Evolutionary conservation across 2,888 invertebrate genomes (phyloP).

Genomic region (Erebia ligea): DNA sequence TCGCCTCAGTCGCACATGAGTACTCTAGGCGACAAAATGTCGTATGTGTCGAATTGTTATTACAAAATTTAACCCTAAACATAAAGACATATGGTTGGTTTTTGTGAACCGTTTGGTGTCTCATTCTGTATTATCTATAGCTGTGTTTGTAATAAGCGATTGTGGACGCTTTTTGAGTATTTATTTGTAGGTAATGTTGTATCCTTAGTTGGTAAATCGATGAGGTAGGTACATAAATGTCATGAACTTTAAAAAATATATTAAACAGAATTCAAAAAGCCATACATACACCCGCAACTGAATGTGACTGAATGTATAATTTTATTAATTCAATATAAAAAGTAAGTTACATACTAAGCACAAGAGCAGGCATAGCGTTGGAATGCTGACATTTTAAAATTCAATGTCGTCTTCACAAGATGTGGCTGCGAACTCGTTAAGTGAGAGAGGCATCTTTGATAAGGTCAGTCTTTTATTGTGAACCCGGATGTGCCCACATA

Average conservation of each 20-base stretch:
- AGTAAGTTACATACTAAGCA: background rate
- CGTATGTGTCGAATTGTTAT: no score
- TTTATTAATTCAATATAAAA: background rate
- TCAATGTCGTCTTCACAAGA: constrained; percentile 54
- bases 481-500: constrained; percentile 30
- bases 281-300: background rate
- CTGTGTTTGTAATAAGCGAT: no score
- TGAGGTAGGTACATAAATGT: no score
- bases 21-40: no score
- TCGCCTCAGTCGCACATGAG: no score
- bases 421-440: constrained; percentile 10
- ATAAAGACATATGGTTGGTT: no score
- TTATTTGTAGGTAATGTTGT: no score
- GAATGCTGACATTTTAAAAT: constrained; percentile 71
- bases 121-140: no score
- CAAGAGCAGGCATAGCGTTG: constrained; percentile 38
- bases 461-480: constrained; percentile 30
- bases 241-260: background rate
- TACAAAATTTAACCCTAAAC: no score
- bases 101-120: no score
- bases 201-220: no score
- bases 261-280: background rate
- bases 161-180: no score
- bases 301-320: background rate
- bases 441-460: constrained; percentile 19